Conservation (phyloP, 2,113 vertebrate species). For the Acrocephalus arundinaceus region DNA sequence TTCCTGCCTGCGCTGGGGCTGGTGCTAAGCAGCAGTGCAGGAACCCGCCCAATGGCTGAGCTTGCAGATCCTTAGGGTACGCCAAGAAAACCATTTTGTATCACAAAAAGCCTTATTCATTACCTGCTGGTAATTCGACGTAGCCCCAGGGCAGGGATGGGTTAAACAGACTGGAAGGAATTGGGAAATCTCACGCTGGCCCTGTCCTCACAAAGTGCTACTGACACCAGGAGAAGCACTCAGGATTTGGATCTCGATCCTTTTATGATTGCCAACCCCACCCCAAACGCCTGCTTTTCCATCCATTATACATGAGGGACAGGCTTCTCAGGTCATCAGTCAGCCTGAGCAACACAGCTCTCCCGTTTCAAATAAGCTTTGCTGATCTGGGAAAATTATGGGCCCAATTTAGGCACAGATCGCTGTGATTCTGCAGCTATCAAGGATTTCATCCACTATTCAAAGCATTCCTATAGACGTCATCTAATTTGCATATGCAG, state of each 20-base stretch:
- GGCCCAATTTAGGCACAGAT: not conserved
- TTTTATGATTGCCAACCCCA: accelerated
- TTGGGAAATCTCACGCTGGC: not conserved
- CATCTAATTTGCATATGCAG: not conserved
- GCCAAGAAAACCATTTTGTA: slow-evolving; percentile 15
- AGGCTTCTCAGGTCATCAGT: not conserved
- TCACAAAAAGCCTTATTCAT: slow-evolving; percentile 40
- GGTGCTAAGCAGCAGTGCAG: not conserved
- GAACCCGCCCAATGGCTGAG: not conserved
- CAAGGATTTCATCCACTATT: not conserved
- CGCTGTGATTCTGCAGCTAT: not conserved
- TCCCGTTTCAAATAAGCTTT: not conserved
- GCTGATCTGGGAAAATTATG: not conserved
- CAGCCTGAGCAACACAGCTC: not conserved
- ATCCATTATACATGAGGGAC: not conserved
- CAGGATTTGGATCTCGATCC: not conserved
- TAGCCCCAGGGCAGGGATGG: slow-evolving; percentile 13
- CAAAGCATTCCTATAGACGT: not conserved
- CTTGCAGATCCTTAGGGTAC: not conserved
- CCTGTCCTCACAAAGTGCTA: not conserved
- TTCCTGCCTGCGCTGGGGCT: slow-evolving; percentile 3
- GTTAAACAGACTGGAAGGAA: not conserved
- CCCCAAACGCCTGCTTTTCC: not conserved
- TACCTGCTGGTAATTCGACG: not conserved
- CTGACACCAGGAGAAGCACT: not conserved